Evolutionary conservation across 2,113 vertebrate species (phyloP), one percentile per base, ranked within the genome.

Genomic region (Coreoperca whiteheadi): DNA sequence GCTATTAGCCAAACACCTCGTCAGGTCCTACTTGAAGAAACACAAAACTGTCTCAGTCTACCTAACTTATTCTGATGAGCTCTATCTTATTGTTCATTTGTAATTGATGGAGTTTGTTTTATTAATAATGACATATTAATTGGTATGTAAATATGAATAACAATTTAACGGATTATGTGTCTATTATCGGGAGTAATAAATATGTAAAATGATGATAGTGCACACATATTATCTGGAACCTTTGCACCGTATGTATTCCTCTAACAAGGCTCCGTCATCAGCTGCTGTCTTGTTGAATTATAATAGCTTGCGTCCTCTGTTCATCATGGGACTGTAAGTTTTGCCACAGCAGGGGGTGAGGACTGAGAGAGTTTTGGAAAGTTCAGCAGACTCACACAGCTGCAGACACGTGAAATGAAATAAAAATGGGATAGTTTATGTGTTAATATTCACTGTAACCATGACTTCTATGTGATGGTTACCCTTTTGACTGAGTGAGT

Each of bases 381-480:
- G 85, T 73, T 81, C 32, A 67, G 41, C 67, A 63, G 53, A 39
- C 59, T 66, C 61, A 23, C n/a, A n/a, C 61, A 57, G 85, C 87
- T 39, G 70, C 61, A 1, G 75, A 77, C 64, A 80, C 48, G 64
- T 15, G 34, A 75, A 86, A 78, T 74, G 8, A 76, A 73, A 56
- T 48, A 69, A 66, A 88, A 74, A 77, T 28, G 41, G 34, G 71
- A 80, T 70, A 39, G 73, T 76, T 78, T 81, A 59, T 83, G 69
- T 50, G 37, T 70, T 73, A 68, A 85, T 72, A 71, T 79, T 77
- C 56, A 18, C 68, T 57, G 87, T 74, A 81, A 82, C 82, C 68
- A 79, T 83, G 77, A 74, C 74, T 50, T 51, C 78, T 54, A 48
- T 66, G 79, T 59, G 54, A 67, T 34, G 81, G 23, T 63, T 82